Conservation (phyloP, 2,113 vertebrate species). For the Cichladusa arquata region DNA sequence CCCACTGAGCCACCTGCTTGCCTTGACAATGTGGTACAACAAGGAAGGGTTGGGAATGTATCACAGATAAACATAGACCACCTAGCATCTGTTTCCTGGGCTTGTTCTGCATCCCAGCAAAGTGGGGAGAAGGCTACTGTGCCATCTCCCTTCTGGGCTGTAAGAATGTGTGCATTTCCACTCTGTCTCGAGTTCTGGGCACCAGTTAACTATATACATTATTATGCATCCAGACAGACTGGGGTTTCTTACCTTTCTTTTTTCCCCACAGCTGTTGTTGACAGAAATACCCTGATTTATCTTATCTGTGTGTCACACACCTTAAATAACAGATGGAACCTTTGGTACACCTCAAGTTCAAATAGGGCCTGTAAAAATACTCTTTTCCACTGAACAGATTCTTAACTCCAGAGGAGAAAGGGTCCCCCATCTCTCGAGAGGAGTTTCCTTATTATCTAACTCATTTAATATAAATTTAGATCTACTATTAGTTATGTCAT, state of each 20-base stretch:
- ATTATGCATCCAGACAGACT: background rate
- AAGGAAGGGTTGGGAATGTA: background rate
- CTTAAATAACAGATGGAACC: background rate
- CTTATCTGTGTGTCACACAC: background rate
- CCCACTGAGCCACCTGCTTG: rapidly evolving
- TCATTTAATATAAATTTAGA: background rate
- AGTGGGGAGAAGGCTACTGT: background rate
- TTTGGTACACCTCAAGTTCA: background rate
- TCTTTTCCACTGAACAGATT: background rate
- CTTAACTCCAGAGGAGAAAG: background rate
- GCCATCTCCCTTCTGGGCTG: background rate
- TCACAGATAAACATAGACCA: background rate
- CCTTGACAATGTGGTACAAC: background rate
- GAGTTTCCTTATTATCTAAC: background rate
- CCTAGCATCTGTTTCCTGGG: background rate
- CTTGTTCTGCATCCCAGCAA: background rate
- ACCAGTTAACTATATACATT: background rate
- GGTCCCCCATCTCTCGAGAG: background rate
- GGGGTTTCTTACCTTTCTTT: background rate
- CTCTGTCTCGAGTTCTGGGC: background rate
- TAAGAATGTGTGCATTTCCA: background rate
- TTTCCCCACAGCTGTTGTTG: background rate
- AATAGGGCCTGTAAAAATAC: background rate
- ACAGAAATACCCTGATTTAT: background rate
- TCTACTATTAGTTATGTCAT: background rate